phyloP scores from a whole-genome alignment of 2,888 invertebrate species.

The Metallyticus violacea region DNA sequence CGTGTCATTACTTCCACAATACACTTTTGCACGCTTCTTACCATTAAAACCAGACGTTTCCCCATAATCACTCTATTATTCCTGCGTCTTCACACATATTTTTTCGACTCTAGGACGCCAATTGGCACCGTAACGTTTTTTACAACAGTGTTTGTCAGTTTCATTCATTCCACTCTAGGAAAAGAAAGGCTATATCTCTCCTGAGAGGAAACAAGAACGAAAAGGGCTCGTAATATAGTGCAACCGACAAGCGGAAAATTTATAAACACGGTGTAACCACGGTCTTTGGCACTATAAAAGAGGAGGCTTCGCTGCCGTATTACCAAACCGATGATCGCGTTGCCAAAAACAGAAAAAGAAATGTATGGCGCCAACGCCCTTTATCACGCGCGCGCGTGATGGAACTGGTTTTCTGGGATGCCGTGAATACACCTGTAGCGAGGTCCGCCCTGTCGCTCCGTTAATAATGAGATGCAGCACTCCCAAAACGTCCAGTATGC shows the following conservation, averaged over 20 bases:
- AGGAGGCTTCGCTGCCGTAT: not conserved
- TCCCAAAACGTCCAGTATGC: not conserved
- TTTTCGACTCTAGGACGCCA: not conserved
- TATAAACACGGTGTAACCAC: not conserved
- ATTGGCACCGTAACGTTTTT: not conserved
- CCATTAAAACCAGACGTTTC: not conserved
- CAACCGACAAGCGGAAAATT: not conserved
- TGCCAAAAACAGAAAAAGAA: not conserved
- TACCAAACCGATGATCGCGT: not conserved
- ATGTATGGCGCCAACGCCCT: not conserved
- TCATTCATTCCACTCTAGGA: not conserved
- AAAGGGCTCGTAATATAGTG: not conserved
- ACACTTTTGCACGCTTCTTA: not conserved
- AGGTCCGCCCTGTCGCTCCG: not conserved
- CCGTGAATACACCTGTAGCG: not conserved
- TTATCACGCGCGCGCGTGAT: not conserved
- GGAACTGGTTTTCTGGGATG: not conserved
- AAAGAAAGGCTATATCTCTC: not conserved
- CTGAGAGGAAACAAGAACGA: not conserved
- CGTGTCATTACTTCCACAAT: not conserved
- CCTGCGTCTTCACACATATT: not conserved
- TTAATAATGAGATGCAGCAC: not conserved
- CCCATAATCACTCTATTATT: not conserved
- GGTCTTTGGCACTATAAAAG: not conserved
- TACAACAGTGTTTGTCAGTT: not conserved